Percentiles rank a stretch among this genome's conserved stretches.
phyloP scores from a whole-genome alignment of 2,113 vertebrate genomes.

The Poecile atricapillus region DNA sequence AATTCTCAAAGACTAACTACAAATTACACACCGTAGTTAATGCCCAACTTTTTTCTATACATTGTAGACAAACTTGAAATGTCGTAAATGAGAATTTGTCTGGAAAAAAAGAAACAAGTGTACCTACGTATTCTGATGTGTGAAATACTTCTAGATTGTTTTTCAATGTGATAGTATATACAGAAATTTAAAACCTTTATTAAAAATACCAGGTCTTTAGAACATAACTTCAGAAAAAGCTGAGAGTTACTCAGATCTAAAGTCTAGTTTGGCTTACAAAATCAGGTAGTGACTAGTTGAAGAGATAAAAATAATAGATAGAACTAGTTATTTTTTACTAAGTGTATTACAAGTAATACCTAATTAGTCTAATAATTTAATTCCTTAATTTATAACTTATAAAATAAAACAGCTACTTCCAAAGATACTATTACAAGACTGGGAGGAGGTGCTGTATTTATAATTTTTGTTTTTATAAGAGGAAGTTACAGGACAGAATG shows the following conservation, averaged over 20 bases:
- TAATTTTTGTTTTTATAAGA: neutral
- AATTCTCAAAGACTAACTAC: neutral
- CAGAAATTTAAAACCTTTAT: neutral
- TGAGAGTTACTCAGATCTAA: neutral
- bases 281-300: neutral
- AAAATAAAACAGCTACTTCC: neutral
- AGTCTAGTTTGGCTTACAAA: neutral
- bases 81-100: neutral
- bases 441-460: neutral
- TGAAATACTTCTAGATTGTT: neutral
- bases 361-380: neutral
- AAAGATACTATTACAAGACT: neutral
- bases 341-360: neutral
- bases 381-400: neutral
- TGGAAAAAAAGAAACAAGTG: neutral
- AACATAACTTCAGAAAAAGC: neutral
- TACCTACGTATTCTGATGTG: neutral
- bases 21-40: neutral
- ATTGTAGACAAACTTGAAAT: neutral
- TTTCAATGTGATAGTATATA: neutral
- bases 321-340: neutral
- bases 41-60: neutral
- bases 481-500: neutral
- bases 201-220: neutral
- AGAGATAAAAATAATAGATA: neutral